These are phyloP conservation scores for Lutjanus erythropterus DNA, from an alignment of 2,113 vertebrate species.

Conservation along the genomic window DNA sequence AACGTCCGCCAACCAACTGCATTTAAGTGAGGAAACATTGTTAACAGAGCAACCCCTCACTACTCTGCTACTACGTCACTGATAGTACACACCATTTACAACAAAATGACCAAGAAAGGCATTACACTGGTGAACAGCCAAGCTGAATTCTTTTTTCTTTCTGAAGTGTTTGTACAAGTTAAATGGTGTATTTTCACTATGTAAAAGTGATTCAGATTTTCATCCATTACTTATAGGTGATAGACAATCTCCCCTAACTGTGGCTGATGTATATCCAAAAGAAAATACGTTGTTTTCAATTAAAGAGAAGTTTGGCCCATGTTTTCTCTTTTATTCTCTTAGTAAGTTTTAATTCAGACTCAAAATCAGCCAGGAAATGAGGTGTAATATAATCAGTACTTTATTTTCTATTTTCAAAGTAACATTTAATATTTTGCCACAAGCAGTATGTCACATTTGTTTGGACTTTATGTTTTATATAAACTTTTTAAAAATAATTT, in stretches of 20 bases:
- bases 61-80: not conserved
- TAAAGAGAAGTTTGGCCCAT: too few relatives aligned
- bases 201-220: not conserved
- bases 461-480: not conserved
- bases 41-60: not conserved
- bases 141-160: not conserved
- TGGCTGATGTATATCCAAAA: not conserved
- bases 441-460: not conserved
- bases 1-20: slow-evolving; percentile 17
- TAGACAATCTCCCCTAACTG: not conserved
- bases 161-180: not conserved
- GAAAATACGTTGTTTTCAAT: not conserved
- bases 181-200: not conserved
- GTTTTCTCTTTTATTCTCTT: not conserved
- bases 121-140: not conserved
- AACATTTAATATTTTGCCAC: not conserved
- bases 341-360: not conserved
- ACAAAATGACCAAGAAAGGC: not conserved
- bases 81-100: not conserved
- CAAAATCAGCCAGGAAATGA: not conserved
- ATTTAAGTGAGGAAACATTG: slow-evolving; percentile 35
- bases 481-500: too few relatives aligned
- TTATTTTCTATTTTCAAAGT: not conserved
- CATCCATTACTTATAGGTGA: not conserved
- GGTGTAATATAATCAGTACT: not conserved